These are phyloP conservation scores for Lottia scabra DNA, from an alignment of 2,888 invertebrate species.

Conservation along the genomic window DNA sequence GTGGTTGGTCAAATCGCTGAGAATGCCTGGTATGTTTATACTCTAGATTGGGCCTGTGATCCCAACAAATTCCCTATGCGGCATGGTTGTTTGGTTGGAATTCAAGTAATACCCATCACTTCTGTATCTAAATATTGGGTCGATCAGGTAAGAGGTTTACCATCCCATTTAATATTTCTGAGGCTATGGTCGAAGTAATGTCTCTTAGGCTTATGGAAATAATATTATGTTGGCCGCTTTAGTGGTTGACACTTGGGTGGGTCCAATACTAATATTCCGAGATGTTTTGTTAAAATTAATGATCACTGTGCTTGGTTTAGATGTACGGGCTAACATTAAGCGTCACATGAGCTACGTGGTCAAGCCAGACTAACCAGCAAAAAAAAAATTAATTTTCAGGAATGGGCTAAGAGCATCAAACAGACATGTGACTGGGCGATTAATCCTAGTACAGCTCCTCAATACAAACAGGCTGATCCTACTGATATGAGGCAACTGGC, in stretches of 20 bases:
- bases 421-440: conserved; percentile 45
- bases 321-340: too few relatives aligned
- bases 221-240: too few relatives aligned
- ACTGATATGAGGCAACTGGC: conserved; percentile 30
- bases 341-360: too few relatives aligned
- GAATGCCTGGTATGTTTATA: conserved; percentile 51
- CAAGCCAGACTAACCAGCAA: too few relatives aligned
- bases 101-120: conserved; percentile 56
- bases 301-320: too few relatives aligned
- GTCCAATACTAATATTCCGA: too few relatives aligned
- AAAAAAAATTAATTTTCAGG: conserved; percentile 29
- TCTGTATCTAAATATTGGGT: conserved; percentile 51
- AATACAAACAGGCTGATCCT: conserved; percentile 29
- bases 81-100: conserved; percentile 56
- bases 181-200: too few relatives aligned
- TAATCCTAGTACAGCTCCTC: conserved; percentile 36
- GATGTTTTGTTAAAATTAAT: too few relatives aligned
- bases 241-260: too few relatives aligned
- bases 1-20: conserved; percentile 52
- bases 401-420: conserved; percentile 49
- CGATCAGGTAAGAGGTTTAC: conserved; percentile 40
- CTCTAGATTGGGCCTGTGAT: conserved; percentile 56
- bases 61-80: conserved; percentile 55
- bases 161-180: too few relatives aligned
- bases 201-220: too few relatives aligned